Percentiles rank a stretch among this genome's conserved stretches.
phyloP scores from a whole-genome alignment of 2,797 vertebrate species.

The Trachops cirrhosus region DNA sequence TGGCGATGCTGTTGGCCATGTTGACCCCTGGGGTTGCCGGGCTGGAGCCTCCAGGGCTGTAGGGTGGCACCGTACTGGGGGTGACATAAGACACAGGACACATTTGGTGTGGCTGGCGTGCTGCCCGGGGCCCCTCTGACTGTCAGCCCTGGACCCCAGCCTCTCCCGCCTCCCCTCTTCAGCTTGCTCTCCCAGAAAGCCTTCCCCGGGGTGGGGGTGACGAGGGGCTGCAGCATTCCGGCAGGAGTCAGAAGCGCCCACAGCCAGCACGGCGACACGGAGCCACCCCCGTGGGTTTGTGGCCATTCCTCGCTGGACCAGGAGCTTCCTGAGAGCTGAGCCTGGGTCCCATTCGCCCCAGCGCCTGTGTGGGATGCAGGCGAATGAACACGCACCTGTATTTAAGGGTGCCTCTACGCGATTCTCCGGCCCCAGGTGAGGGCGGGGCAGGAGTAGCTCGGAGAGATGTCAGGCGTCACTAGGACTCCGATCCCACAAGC shows the following conservation, averaged over 20 bases:
- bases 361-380: not conserved
- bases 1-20: slow-evolving; percentile 90
- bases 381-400: not conserved
- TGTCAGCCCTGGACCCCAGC: not conserved
- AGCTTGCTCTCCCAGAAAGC: not conserved
- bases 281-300: not conserved
- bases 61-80: slow-evolving; percentile 84
- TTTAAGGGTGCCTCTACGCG: not conserved
- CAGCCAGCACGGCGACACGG: not conserved
- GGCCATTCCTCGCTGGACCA: not conserved
- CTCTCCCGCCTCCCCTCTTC: not conserved
- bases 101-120: not conserved
- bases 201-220: not conserved
- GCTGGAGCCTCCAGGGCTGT: slow-evolving; percentile 80
- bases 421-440: not conserved
- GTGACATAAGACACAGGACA: not conserved
- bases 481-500: not conserved
- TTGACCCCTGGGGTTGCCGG: slow-evolving; percentile 83
- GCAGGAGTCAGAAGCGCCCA: not conserved
- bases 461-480: not conserved
- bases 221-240: not conserved
- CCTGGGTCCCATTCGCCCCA: too few relatives aligned
- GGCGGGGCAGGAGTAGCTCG: not conserved
- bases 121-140: not conserved
- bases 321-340: not conserved